Conservation (phyloP, 2,797 vertebrate genomes). For the Leptodactylus fallax region DNA sequence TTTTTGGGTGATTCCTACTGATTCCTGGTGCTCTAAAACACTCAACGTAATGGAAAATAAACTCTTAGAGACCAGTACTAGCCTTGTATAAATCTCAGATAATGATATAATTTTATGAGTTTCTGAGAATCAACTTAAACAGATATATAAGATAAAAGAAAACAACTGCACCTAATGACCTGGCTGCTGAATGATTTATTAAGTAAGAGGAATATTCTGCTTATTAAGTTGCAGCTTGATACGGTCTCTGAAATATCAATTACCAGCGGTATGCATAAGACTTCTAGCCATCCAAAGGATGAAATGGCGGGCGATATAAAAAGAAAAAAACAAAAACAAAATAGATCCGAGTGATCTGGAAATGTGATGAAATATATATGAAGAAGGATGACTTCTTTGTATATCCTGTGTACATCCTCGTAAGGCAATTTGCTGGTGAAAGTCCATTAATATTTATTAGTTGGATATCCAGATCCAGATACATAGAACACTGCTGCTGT, state of each 20-base stretch:
- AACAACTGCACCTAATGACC: constrained; percentile 35
- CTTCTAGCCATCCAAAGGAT: not conserved
- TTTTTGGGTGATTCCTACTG: no score
- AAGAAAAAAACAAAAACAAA: not conserved
- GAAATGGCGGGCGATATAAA: not conserved
- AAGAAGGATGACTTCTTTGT: not conserved
- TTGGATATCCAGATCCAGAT: constrained; percentile 7
- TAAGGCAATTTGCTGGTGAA: not conserved
- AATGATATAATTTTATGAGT: constrained; percentile 25
- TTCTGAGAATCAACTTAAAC: constrained; percentile 19
- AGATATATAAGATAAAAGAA: constrained; percentile 48
- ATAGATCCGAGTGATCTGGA: not conserved
- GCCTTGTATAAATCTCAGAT: not conserved
- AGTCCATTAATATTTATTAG: constrained; percentile 5
- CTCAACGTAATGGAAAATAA: no score
- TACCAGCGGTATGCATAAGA: not conserved
- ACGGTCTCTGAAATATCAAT: constrained; percentile 30
- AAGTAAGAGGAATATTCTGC: constrained; percentile 33
- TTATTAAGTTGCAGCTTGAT: constrained; percentile 26
- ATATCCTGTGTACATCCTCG: constrained; percentile 12
- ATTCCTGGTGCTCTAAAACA: no score
- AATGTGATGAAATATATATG: constrained; percentile 42
- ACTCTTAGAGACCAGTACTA: not conserved
- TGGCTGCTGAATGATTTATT: constrained; percentile 53
- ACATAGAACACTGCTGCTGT: not conserved